Evolutionary conservation across 2,888 invertebrate genomes (phyloP), one percentile per base, ranked within the genome.

Genomic region (Drosophila robusta): DNA sequence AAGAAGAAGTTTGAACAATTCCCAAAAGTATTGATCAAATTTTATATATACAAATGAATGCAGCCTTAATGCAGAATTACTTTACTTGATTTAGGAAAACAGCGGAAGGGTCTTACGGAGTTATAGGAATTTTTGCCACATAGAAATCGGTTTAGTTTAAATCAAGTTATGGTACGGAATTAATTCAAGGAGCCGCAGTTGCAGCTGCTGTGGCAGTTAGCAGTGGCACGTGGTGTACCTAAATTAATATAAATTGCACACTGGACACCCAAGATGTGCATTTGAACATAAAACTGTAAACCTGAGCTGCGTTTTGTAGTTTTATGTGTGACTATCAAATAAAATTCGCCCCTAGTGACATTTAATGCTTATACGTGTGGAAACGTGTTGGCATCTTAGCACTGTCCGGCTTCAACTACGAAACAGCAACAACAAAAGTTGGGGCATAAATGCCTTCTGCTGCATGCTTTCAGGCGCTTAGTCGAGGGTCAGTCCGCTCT

Each of bases 231-330:
- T 80, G 54, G 39, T 63, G 60, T 12, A 57, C n/a, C 56, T 47
- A 82, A 82, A 75, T 81, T 61, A 68, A 71, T 69, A 74, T 71
- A 56, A 81, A 69, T 77, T 69, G 57, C 63, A 24, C 46, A 49
- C 34, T 55, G 51, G 56, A 50, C 64, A 65, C 49, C 16, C 65
- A 57, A 52, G 57, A 57, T 38, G 47, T 32, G 49, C 45, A 69
- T 66, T 57, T 64, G 38, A 58, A 66, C 56, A 45, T 12, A 41
- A 42, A 52, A 39, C 22, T 32, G 18, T 26, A 41, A 55, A 52
- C 26, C 24, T 44, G 46, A 52, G 42, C 38, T 42, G 18, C 22
- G 11, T 55, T 66, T 52, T 61, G 22, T 52, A 12, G 6, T 32
- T 14, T 26, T 55, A 11, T 55, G 26, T 47, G 5, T 41, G 39